These are phyloP conservation scores for Schizaphis graminum DNA, from an alignment of 2,888 invertebrate genomes.

Conservation along the genomic window DNA sequence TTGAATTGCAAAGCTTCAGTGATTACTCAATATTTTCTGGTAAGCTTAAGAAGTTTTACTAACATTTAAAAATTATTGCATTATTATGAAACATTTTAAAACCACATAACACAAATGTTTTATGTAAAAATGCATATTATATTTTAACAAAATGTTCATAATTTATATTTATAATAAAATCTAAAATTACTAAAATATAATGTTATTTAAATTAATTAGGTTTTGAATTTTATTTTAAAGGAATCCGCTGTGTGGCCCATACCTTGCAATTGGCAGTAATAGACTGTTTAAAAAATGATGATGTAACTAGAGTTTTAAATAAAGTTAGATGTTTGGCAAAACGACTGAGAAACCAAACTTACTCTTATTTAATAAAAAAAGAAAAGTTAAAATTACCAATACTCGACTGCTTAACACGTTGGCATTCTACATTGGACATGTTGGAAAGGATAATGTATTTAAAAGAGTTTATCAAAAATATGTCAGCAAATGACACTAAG, in stretches of 20 bases:
- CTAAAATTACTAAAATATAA: too few species aligned
- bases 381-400: background rate
- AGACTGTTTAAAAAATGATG: background rate
- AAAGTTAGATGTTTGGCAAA: background rate
- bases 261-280: background rate
- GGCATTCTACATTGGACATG: background rate
- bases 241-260: background rate
- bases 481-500: background rate
- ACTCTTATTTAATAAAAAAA: background rate
- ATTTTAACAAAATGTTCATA: too few species aligned
- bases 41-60: too few species aligned
- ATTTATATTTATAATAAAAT: too few species aligned
- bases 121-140: too few species aligned
- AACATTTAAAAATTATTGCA: too few species aligned
- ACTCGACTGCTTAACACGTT: background rate
- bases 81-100: too few species aligned
- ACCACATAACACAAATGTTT: too few species aligned
- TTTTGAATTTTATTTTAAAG: background rate
- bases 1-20: too few species aligned
- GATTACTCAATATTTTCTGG: too few species aligned
- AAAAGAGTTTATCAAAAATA: background rate
- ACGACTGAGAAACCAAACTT: background rate
- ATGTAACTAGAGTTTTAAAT: background rate
- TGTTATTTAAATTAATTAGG: background rate
- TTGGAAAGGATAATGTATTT: background rate